These are phyloP conservation scores for Bucco capensis DNA, from an alignment of 2,113 vertebrate species.

Conservation along the genomic window DNA sequence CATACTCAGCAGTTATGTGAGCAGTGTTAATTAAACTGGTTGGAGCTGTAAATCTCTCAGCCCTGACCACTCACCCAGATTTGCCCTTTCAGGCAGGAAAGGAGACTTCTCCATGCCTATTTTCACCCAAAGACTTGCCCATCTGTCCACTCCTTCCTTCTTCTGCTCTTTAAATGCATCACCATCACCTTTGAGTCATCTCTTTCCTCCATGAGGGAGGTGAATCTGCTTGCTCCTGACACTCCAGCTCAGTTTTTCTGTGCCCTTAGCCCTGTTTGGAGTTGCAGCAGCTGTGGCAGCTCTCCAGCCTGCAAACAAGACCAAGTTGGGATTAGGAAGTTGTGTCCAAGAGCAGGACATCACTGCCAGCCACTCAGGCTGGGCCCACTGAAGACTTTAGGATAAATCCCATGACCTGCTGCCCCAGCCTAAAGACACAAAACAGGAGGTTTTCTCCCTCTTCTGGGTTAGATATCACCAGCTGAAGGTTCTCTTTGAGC, in stretches of 20 bases:
- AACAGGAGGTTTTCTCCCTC: not conserved
- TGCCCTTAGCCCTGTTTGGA: not conserved
- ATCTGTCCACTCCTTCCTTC: not conserved
- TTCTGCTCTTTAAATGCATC: not conserved
- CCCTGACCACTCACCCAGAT: not conserved
- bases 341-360: not conserved
- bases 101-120: rapidly evolving
- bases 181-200: not conserved
- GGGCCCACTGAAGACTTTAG: not conserved
- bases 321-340: not conserved
- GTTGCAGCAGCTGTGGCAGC: not conserved
- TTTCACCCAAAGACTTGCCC: not conserved
- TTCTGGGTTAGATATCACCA: not conserved
- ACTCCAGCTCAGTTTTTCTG: not conserved
- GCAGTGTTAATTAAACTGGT: not conserved
- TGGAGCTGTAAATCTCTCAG: not conserved
- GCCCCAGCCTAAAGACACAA: not conserved
- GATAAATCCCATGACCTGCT: not conserved
- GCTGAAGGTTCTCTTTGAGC: not conserved
- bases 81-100: not conserved
- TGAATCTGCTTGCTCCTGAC: not conserved
- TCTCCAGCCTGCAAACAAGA: not conserved
- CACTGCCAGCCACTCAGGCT: rapidly evolving
- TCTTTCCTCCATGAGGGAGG: not conserved
- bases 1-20: not conserved